Evolutionary conservation across 2,888 invertebrate species (phyloP), one percentile per base, ranked within the genome.

Genomic region (Halictus ligatus): DNA sequence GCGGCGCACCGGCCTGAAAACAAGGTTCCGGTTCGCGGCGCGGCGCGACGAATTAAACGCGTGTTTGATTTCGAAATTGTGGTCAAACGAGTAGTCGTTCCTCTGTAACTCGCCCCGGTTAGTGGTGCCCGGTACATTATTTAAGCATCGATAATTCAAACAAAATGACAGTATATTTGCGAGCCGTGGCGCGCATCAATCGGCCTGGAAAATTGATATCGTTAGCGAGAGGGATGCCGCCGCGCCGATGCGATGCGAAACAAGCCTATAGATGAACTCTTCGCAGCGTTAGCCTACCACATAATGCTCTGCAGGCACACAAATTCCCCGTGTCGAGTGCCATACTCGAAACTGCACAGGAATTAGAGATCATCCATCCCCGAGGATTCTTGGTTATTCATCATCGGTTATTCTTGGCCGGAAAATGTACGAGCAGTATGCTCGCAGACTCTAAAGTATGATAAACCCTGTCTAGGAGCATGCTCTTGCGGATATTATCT

Each of bases 141-240:
- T 73, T 81, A 71, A 89, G 69, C 79, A 69, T 76, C 82, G 81
- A 88, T 88, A 86, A 88, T 75, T 88, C 80, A 73, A 79, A 75
- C 69, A 64, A 72, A 80, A 81, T 80, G 80, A 48, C 75, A 75
- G 46, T 76, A 73, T 78, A 69, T 77, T 74, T 43, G 67, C 48
- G 40, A 54, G n/a, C 2, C 50, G 69, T 58, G 25, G 40, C n/a
- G 54, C 82, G 72, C 54, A 77, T 74, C 71, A 75, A 75, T 64
- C 48, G 80, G 58, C 69, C 18, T 75, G 78, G 79, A 82, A 85
- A 89, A 89, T 90, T 87, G 85, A 84, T 72, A 79, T 67, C 46
- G 84, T 79, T 40, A 25, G 60, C 67, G 60, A 15, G 75, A 7
- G 67, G 40, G 35, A 50, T 21, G 29, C 25, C 43, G 35, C 35